Conservation (phyloP, 64 coral and sea anemone species). For the Cladopsammia gracilis region DNA sequence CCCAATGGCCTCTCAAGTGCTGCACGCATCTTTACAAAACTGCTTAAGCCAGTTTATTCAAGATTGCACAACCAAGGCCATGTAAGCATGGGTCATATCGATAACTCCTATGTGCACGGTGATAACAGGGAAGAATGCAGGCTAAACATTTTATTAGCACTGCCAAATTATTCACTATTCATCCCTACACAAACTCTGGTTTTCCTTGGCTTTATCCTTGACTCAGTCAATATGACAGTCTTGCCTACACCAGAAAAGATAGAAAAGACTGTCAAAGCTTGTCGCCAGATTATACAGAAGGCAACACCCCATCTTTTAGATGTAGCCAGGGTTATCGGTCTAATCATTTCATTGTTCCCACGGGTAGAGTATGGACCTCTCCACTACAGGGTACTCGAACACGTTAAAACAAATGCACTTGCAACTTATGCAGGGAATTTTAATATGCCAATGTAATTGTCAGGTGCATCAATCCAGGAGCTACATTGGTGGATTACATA, state of each 20-base stretch:
- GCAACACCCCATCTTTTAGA: constrained; percentile 15
- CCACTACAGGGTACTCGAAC: constrained; percentile 9
- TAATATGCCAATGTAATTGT: constrained; percentile 14
- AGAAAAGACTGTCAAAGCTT: background rate
- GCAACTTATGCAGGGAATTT: constrained; percentile 45
- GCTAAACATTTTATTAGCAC: constrained; percentile 50
- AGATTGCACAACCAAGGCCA: constrained; percentile 66
- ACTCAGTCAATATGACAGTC: constrained; percentile 37
- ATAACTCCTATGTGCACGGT: constrained; percentile 75
- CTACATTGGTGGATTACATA: constrained; percentile 48
- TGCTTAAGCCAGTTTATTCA: constrained; percentile 69
- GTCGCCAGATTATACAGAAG: background rate
- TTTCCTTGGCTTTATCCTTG: constrained; percentile 47
- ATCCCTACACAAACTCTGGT: constrained; percentile 4
- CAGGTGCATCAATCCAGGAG: constrained; percentile 18
- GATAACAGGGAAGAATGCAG: constrained; percentile 42
- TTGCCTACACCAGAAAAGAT: constrained; percentile 37
- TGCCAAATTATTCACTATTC: constrained; percentile 25
- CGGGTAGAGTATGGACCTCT: constrained; percentile 27
- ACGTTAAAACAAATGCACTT: constrained; percentile 51
- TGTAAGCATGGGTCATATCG: constrained; percentile 53
- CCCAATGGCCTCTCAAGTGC: constrained; percentile 38
- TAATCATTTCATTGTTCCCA: constrained; percentile 39
- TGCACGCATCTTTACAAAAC: constrained; percentile 41
- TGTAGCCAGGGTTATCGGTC: constrained; percentile 52